Percentiles rank a stretch among this genome's conserved stretches.
Evolutionary conservation across 2,113 vertebrate genomes (phyloP).

Genomic region (Octodon degus): DNA sequence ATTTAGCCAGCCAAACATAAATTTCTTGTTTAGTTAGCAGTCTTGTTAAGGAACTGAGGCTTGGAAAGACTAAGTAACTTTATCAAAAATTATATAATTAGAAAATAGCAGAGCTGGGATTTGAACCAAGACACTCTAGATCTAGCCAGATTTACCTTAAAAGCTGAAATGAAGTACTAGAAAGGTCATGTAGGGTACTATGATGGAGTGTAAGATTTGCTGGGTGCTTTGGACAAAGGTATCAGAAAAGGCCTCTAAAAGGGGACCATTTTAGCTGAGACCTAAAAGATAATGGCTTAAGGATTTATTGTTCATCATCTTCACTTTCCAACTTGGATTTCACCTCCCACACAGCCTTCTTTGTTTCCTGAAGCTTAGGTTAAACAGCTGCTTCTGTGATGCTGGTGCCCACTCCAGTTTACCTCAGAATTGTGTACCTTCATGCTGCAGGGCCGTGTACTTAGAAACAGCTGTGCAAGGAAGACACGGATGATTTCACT

Average conservation of each 20-base stretch:
- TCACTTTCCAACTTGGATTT: neutral
- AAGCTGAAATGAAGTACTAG: neutral
- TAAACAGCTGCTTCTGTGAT: neutral
- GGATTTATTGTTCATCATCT: neutral
- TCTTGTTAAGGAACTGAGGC: neutral
- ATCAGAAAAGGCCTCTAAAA: neutral
- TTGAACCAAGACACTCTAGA: conserved; percentile 21
- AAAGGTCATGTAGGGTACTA: neutral
- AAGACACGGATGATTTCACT: neutral
- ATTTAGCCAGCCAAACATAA: neutral
- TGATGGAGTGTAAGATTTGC: neutral
- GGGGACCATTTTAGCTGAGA: neutral
- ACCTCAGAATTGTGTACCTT: rapidly evolving
- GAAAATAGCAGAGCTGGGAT: neutral
- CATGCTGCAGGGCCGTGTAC: neutral
- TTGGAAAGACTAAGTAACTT: too few species aligned
- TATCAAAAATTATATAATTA: neutral
- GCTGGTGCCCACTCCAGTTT: neutral
- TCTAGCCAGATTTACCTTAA: neutral
- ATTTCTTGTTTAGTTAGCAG: neutral
- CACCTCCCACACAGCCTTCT: neutral
- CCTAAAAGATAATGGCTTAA: neutral
- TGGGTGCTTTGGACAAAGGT: neutral
- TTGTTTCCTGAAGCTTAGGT: neutral
- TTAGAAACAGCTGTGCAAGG: neutral